These are phyloP conservation scores for Odocoileus virginianus DNA, from an alignment of 2,113 vertebrate genomes.

Conservation along the genomic window DNA sequence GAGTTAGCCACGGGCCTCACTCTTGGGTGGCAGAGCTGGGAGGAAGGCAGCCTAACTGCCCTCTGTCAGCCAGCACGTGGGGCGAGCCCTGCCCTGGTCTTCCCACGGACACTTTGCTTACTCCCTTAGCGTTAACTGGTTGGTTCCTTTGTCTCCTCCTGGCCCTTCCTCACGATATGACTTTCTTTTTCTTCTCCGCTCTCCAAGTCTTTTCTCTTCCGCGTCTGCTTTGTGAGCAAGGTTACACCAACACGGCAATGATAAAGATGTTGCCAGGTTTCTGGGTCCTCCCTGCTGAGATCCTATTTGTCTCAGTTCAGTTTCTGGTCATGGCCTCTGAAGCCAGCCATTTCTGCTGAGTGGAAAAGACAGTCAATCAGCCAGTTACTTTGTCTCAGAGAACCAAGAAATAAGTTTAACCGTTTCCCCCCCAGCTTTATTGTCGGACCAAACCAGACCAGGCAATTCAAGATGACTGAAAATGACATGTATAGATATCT, in stretches of 20 bases:
- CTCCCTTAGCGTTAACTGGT: neutral
- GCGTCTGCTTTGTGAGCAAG: neutral
- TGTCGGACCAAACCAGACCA: conserved; percentile 13
- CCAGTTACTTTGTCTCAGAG: conserved; percentile 12
- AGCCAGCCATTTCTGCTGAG: neutral
- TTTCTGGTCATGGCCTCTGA: neutral
- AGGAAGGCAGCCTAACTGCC: neutral
- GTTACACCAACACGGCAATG: neutral
- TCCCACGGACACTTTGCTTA: neutral
- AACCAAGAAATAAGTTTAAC: neutral
- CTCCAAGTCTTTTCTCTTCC: neutral
- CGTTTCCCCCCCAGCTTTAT: neutral
- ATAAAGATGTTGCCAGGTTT: neutral
- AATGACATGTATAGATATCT: neutral
- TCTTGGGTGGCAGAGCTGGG: neutral
- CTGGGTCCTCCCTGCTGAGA: neutral
- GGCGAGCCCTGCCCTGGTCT: neutral
- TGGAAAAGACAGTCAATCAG: neutral
- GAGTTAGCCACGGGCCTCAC: neutral
- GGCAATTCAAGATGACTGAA: conserved; percentile 26
- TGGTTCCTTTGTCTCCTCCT: neutral
- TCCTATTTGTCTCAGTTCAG: neutral
- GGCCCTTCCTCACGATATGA: neutral
- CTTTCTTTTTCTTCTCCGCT: neutral
- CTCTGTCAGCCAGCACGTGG: neutral